Evolutionary conservation across 1,140 invertebrate genomes (phyloP).

Genomic region (Drosophila takahashii): DNA sequence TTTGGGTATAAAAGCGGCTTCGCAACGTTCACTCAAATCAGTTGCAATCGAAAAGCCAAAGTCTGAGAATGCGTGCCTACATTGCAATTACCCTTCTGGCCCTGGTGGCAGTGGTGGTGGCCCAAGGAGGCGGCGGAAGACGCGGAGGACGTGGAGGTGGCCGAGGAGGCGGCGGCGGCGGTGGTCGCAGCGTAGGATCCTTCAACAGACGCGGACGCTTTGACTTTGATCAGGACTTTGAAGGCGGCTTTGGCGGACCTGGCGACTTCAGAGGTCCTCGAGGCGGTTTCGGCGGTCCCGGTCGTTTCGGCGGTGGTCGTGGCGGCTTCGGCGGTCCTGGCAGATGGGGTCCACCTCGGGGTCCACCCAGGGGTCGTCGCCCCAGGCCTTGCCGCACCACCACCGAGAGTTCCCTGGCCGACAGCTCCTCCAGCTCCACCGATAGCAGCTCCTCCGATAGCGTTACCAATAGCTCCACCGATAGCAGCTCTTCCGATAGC

Average conservation of each 20-base stretch:
- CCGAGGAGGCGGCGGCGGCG: background rate
- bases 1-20: slow-evolving; percentile 49
- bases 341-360: background rate
- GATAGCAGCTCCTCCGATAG: slow-evolving; percentile 6
- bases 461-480: background rate
- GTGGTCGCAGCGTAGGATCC: background rate
- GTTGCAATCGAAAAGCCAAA: slow-evolving; percentile 11
- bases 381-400: slow-evolving; percentile 11
- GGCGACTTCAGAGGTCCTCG: background rate
- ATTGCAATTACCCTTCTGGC: slow-evolving; percentile 40
- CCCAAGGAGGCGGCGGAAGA: slow-evolving; percentile 39
- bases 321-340: slow-evolving; percentile 2
- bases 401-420: slow-evolving; percentile 13
- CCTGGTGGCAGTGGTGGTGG: slow-evolving; percentile 47
- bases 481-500: slow-evolving; percentile 1
- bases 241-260: background rate
- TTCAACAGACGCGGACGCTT: background rate
- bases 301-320: background rate
- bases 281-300: background rate
- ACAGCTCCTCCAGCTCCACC: background rate
- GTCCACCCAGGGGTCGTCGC: slow-evolving; percentile 7
- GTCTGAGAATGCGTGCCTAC: slow-evolving; percentile 42
- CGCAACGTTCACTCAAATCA: slow-evolving; percentile 9
- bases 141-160: slow-evolving; percentile 10
- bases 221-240: background rate